Evolutionary conservation across 2,797 vertebrate species (phyloP).

Genomic region (Pipistrellus kuhlii): DNA sequence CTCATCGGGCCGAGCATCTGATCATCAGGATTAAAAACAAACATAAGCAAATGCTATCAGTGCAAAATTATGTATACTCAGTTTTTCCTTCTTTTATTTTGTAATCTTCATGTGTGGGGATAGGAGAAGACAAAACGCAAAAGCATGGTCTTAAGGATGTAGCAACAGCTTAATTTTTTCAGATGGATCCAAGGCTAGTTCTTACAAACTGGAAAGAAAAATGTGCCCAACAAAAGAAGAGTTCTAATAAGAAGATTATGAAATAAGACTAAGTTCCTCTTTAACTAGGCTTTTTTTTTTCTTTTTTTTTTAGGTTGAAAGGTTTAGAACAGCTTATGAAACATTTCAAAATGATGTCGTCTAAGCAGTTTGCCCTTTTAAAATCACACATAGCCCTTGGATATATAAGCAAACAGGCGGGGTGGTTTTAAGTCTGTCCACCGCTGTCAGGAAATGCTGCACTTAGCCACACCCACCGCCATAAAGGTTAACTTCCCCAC

Average conservation of each 20-base stretch:
- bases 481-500: background rate
- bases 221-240: background rate
- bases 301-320: background rate
- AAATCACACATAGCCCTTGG: conserved; percentile 13
- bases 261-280: background rate
- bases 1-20: background rate
- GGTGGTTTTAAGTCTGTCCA: background rate
- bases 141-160: background rate
- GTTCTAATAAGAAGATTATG: background rate
- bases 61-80: background rate
- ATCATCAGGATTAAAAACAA: background rate
- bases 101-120: background rate
- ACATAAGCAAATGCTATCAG: background rate
- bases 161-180: conserved; percentile 9
- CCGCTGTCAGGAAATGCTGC: background rate
- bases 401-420: background rate
- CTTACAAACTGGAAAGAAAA: conserved; percentile 23
- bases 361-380: background rate
- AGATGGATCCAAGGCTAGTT: background rate
- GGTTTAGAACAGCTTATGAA: background rate
- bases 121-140: background rate
- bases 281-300: background rate
- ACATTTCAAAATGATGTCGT: conserved; percentile 35
- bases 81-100: background rate
- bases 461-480: background rate